Evolutionary conservation across 2,888 invertebrate genomes (phyloP), one percentile per base, ranked within the genome.

Genomic region (Plebejus melissa): DNA sequence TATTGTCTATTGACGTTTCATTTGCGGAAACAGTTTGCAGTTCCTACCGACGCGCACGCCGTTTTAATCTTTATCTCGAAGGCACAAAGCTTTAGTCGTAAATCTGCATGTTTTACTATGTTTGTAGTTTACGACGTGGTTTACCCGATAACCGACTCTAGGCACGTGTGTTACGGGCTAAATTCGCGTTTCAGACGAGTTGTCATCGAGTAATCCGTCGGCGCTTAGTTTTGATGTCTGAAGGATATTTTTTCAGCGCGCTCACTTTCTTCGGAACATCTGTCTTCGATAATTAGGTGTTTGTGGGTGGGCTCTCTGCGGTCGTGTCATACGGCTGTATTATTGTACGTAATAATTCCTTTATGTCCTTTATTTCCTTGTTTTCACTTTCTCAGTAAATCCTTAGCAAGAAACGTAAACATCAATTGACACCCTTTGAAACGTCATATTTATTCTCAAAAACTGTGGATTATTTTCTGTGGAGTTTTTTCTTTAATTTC

Each of bases 171-270:
- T 76, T 80, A 79, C 81, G 76, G 38, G 54, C 79, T 7, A 74
- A 50, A 76, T 74, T 80, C n/a, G 41, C 54, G 28, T 76, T 76
- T 28, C 2, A 5, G 28, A 11, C 22, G 16, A 72, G 50, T 60
- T 75, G 77, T 76, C 75, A 71, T 69, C 78, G 57, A 75, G 82
- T 91, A 91, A 91, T 92, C 90, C 87, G 88, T 88, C 91, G 92
- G 91, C 90, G 88, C 87, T 90, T 87, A 91, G 87, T 90, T 90
- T 90, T 91, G 91, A 91, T 86, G 91, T 91, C 85, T 84, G 81
- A 84, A 85, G 83, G 82, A 82, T 84, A 83, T 87, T 91, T 91
- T 91, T 90, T 88, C 85, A 83, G 81, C 83, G 80, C 80, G 80
- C 88, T 90, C 89, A 85, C 87, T 90, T 90, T 90, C 87, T 80